A percentile compares a stretch with the other conserved stretches of the same genome.
Conservation (phyloP, 2,113 vertebrate species). For the Spermophilus dauricus region DNA sequence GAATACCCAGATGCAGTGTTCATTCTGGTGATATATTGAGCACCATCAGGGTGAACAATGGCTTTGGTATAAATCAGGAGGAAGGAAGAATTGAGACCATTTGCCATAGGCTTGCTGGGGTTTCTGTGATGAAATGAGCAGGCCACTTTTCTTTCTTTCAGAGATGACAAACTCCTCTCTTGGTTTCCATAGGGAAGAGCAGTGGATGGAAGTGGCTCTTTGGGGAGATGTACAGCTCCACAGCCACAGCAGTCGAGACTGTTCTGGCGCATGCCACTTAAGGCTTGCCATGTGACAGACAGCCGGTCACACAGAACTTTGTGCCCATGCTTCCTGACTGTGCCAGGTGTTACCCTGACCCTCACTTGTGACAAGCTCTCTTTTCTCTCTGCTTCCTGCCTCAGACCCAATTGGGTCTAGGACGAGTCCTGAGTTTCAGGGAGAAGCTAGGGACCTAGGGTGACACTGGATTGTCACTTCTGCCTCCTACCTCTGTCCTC, state of each 20-base stretch:
- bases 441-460: not conserved
- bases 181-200: slow-evolving; percentile 44
- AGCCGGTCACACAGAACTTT: not conserved
- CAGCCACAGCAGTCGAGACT: not conserved
- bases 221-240: not conserved
- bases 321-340: not conserved
- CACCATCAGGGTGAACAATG: slow-evolving; percentile 87
- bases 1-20: slow-evolving; percentile 78
- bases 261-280: not conserved
- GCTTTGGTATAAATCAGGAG: slow-evolving; percentile 86
- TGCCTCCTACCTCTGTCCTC: not conserved
- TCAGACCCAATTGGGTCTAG: not conserved
- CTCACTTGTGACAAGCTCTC: not conserved
- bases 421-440: not conserved
- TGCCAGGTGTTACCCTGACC: not conserved
- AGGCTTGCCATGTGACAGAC: not conserved
- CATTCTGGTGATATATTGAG: slow-evolving; percentile 83
- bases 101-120: slow-evolving; percentile 77
- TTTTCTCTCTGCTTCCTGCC: not conserved
- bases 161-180: slow-evolving; percentile 68
- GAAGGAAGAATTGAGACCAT: slow-evolving; percentile 82
- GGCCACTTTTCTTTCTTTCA: slow-evolving; percentile 60
- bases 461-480: not conserved
- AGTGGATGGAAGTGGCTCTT: not conserved
- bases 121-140: slow-evolving; percentile 73